Evolutionary conservation across 2,888 invertebrate genomes (phyloP).

Genomic region (Brachypalpus laphriformis): DNA sequence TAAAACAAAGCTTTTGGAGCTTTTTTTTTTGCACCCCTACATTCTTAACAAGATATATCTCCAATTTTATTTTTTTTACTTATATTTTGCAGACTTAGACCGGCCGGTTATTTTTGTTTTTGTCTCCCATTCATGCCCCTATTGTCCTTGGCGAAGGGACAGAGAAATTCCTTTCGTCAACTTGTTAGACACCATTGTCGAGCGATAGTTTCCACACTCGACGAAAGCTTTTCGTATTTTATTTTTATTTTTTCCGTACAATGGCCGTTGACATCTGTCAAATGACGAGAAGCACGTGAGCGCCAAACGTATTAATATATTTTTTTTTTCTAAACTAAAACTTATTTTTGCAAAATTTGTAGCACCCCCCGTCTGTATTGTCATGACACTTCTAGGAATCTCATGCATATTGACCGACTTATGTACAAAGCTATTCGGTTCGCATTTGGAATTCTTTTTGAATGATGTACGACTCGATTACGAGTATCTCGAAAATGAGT

Average conservation of each 20-base stretch:
- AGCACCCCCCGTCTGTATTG: neutral
- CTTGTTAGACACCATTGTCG: neutral
- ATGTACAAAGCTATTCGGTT: neutral
- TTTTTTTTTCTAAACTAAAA: neutral
- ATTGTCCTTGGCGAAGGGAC: constrained; percentile 33
- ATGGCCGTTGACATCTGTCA: constrained; percentile 54
- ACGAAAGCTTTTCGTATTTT: constrained; percentile 60
- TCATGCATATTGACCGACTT: constrained; percentile 13
- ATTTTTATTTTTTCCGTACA: neutral
- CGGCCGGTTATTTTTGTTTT: constrained; percentile 65
- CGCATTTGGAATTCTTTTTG: constrained; percentile 19
- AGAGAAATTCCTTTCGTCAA: constrained; percentile 21
- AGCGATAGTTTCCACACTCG: constrained; percentile 29
- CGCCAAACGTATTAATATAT: constrained; percentile 6
- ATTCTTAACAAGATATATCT: constrained; percentile 6
- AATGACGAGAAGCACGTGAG: constrained; percentile 41
- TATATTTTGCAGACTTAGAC: constrained; percentile 32
- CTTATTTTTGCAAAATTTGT: constrained; percentile 1
- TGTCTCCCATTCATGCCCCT: constrained; percentile 28
- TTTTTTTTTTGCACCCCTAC: constrained; percentile 18
- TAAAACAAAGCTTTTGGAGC: constrained; percentile 36
- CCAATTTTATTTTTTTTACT: neutral
- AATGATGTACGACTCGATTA: constrained; percentile 4
- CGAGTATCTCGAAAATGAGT: constrained; percentile 13
- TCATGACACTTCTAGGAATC: constrained; percentile 2